phyloP scores from a whole-genome alignment of 2,797 vertebrate genomes.

The Syndactyla subalaris region DNA sequence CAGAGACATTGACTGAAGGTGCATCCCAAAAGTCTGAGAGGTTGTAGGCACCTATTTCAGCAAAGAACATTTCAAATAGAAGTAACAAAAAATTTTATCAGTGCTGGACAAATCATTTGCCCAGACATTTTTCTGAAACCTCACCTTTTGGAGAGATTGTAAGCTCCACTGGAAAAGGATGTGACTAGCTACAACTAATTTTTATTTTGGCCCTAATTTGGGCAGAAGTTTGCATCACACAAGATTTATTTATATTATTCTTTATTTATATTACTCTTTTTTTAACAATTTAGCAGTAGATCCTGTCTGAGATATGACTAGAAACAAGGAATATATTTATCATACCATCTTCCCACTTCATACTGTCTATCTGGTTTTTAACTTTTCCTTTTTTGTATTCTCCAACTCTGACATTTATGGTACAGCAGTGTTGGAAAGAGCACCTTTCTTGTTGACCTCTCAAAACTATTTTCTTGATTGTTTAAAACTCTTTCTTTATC shows the following conservation, averaged over 20 bases:
- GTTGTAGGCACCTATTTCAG: neutral
- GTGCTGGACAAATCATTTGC: fast-evolving
- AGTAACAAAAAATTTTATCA: neutral
- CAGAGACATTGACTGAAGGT: neutral
- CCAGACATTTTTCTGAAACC: neutral
- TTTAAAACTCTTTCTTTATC: neutral
- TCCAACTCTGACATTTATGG: neutral
- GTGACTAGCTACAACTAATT: neutral
- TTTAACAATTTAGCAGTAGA: neutral
- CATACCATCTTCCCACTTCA: neutral
- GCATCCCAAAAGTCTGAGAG: neutral
- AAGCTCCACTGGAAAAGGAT: neutral
- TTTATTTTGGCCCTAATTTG: neutral
- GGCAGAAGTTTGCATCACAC: fast-evolving
- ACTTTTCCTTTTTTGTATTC: neutral
- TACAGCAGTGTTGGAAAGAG: neutral
- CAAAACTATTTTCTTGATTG: neutral
- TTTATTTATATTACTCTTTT: neutral
- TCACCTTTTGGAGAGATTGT: neutral
- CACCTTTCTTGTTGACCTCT: neutral
- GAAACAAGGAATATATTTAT: neutral
- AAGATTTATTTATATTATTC: neutral
- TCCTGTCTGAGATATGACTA: neutral
- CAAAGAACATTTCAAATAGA: neutral
- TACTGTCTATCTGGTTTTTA: neutral